phyloP scores from a whole-genome alignment of 1,140 invertebrate species.

The Cotesia typhae region DNA sequence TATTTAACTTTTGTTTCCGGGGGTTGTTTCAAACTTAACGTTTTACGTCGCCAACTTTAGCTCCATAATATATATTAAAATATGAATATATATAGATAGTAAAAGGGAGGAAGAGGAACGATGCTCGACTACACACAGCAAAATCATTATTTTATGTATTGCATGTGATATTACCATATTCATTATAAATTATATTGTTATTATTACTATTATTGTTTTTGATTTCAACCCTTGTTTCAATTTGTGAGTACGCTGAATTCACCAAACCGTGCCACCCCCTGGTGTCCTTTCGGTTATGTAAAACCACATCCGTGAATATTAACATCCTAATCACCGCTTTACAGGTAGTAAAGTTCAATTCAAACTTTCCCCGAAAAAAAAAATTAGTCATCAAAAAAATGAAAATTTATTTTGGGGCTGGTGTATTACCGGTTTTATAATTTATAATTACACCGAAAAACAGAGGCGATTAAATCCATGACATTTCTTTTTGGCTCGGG shows the following conservation, averaged over 20 bases:
- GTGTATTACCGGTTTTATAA: too few relatives aligned
- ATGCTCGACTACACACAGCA: conserved; percentile 35
- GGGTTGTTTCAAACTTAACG: conserved; percentile 8
- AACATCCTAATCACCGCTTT: conserved; percentile 9
- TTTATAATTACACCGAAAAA: too few relatives aligned
- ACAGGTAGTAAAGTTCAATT: neutral
- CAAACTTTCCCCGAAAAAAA: too few relatives aligned
- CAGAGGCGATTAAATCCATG: too few relatives aligned
- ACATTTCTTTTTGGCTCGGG: neutral
- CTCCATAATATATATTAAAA: neutral
- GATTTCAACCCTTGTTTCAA: conserved; percentile 22
- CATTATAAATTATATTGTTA: neutral
- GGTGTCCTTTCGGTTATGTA: conserved; percentile 13
- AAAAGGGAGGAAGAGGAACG: conserved; percentile 36
- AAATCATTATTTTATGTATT: conserved; percentile 13
- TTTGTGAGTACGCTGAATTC: conserved; percentile 20
- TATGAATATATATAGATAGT: neutral
- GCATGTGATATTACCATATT: conserved; percentile 29
- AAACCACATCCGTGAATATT: conserved; percentile 33
- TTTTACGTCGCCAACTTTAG: neutral
- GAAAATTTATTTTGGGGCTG: too few relatives aligned
- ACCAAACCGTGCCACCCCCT: conserved; percentile 31
- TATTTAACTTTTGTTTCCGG: conserved; percentile 13
- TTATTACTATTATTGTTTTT: conserved; percentile 1
- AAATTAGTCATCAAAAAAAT: neutral